These are phyloP conservation scores for Amblyopsis hoosieri DNA, from an alignment of 2,797 vertebrate species.

Conservation along the genomic window DNA sequence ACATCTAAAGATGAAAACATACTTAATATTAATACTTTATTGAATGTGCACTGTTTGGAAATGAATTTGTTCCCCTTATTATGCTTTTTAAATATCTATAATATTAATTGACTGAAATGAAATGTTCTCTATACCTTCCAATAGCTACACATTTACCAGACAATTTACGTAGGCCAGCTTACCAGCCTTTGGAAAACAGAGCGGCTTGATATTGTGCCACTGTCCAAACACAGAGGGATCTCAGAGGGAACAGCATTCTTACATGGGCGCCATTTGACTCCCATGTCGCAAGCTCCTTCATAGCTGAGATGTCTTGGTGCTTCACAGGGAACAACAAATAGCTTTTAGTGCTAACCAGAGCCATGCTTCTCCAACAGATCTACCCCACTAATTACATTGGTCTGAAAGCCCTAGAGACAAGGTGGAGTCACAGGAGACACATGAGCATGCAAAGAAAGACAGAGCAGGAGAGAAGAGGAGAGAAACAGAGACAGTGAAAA, in stretches of 20 bases:
- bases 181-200: background rate
- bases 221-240: background rate
- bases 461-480: constrained; percentile 12
- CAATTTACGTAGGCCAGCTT: background rate
- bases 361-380: constrained; percentile 36
- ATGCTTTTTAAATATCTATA: no score
- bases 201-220: constrained; percentile 7
- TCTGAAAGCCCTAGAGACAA: constrained; percentile 46
- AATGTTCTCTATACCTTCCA: no score
- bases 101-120: no score
- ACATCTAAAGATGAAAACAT: no score
- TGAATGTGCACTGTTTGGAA: no score
- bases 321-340: constrained; percentile 30
- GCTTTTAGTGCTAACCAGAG: constrained; percentile 40
- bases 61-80: no score
- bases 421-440: constrained; percentile 1
- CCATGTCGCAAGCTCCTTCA: constrained; percentile 12
- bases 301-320: constrained; percentile 33
- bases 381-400: constrained; percentile 53
- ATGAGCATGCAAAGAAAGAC: background rate
- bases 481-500: background rate
- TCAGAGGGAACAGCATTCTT: background rate
- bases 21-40: no score
- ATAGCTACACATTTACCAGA: no score
- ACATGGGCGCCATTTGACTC: constrained; percentile 5